These are phyloP conservation scores for Percopsis omiscomaycus DNA, from an alignment of 2,797 vertebrate species.

Conservation along the genomic window DNA sequence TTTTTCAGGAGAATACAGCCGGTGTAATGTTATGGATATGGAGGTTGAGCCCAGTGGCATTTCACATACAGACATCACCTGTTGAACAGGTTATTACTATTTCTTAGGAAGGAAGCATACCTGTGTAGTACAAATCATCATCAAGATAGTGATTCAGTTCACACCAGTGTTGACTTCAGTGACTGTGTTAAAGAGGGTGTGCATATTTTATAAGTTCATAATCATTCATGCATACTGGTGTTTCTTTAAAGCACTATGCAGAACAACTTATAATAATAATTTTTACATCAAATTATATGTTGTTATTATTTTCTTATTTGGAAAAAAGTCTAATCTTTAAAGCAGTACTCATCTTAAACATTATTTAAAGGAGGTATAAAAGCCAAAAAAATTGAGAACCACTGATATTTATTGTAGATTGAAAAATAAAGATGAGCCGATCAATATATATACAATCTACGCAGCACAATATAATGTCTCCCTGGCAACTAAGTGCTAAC, in stretches of 20 bases:
- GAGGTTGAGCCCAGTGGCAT: background rate
- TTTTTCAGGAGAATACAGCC: constrained; percentile 22
- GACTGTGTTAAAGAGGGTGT: background rate
- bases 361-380: too few relatives aligned
- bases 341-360: too few relatives aligned
- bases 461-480: constrained; percentile 55
- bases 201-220: background rate
- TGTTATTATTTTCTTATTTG: too few relatives aligned
- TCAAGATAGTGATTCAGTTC: too few relatives aligned
- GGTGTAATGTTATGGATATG: constrained; percentile 10
- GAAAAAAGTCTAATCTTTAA: too few relatives aligned
- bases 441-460: constrained; percentile 37
- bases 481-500: constrained; percentile 35
- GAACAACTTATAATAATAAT: too few relatives aligned
- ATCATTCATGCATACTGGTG: background rate
- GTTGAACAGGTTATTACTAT: background rate
- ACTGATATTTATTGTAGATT: background rate
- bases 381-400: too few relatives aligned
- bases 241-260: too few relatives aligned
- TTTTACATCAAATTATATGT: too few relatives aligned
- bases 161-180: too few relatives aligned
- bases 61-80: background rate
- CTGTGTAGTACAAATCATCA: too few relatives aligned
- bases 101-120: too few relatives aligned
- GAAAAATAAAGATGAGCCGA: constrained; percentile 10